phyloP scores from a whole-genome alignment of 1,140 invertebrate species.

The Nylanderia fulva region DNA sequence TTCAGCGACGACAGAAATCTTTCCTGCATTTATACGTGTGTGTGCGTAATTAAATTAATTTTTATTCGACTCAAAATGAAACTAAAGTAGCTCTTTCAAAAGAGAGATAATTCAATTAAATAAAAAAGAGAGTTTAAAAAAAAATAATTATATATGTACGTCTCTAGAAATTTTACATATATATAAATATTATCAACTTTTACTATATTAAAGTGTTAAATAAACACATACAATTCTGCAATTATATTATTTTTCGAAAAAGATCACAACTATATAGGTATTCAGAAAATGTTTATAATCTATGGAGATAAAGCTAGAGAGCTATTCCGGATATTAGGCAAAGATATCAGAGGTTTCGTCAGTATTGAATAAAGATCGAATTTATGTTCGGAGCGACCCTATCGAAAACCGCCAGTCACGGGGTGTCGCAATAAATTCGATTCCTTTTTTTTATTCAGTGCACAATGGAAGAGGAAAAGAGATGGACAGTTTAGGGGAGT shows the following conservation, averaged over 20 bases:
- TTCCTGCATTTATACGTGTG: not conserved
- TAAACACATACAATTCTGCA: not conserved
- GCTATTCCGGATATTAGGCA: conserved; percentile 31
- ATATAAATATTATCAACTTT: not conserved
- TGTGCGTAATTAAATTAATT: not conserved
- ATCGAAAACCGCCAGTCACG: conserved; percentile 59
- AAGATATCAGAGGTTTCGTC: conserved; percentile 5
- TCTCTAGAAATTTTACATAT: too few relatives aligned
- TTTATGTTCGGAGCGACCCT: conserved; percentile 27
- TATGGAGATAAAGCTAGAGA: not conserved
- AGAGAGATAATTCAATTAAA: too few relatives aligned
- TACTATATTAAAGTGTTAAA: not conserved
- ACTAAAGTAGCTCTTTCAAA: not conserved
- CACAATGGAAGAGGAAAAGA: conserved; percentile 39
- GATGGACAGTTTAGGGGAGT: conserved; percentile 36
- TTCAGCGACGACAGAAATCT: not conserved
- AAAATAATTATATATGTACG: too few relatives aligned
- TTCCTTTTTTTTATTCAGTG: conserved; percentile 56
- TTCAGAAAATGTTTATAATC: not conserved
- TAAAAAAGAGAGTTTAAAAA: too few relatives aligned
- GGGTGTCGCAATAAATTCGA: conserved; percentile 71
- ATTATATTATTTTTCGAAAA: not conserved
- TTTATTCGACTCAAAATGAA: not conserved
- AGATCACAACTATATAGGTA: not conserved
- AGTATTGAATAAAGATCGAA: conserved; percentile 14